phyloP scores from a whole-genome alignment of 2,113 vertebrate species.

The Notarius lentiginosus region DNA sequence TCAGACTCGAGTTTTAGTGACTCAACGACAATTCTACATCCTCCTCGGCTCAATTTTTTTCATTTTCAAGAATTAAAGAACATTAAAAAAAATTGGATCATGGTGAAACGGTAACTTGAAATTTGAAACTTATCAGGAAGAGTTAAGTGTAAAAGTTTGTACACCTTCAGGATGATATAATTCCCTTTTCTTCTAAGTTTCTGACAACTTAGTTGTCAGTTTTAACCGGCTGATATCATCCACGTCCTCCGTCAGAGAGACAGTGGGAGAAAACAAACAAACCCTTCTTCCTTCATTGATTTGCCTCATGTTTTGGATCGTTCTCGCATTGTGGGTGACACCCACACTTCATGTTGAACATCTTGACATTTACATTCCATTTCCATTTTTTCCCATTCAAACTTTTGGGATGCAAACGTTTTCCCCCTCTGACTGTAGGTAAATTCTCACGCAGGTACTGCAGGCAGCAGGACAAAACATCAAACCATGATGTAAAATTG shows the following conservation, averaged over 20 bases:
- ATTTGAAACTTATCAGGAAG: not conserved
- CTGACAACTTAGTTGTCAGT: not conserved
- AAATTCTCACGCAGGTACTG: not conserved
- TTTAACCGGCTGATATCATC: not conserved
- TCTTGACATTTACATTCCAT: slow-evolving; percentile 6
- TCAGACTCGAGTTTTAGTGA: no score
- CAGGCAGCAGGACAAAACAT: not conserved
- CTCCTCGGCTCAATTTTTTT: not conserved
- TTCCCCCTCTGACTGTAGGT: not conserved
- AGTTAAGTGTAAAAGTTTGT: slow-evolving; percentile 3
- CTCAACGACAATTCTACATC: not conserved
- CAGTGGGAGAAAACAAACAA: not conserved
- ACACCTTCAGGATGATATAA: not conserved
- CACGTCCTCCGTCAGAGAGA: not conserved
- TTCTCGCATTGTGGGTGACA: not conserved
- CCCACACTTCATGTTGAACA: not conserved
- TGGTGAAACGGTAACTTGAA: not conserved
- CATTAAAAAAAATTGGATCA: not conserved
- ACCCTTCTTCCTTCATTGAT: not conserved
- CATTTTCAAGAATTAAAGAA: not conserved
- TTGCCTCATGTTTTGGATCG: not conserved
- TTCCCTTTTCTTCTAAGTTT: not conserved
- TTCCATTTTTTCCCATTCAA: not conserved
- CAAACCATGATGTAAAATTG: not conserved
- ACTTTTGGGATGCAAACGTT: not conserved